Conservation (phyloP, 2,797 vertebrate species). For the Muraenolepis orangiensis region DNA sequence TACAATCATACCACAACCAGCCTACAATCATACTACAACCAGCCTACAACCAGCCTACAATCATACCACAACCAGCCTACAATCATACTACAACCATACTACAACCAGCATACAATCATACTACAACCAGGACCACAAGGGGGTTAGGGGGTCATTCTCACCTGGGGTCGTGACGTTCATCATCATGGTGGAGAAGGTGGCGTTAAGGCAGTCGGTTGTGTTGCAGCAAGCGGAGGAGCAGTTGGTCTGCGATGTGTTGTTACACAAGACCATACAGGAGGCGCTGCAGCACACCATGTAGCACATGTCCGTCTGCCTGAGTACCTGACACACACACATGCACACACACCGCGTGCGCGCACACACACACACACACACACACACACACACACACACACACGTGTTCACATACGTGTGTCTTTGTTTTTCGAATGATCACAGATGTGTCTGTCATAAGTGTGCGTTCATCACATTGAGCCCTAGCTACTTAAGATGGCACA, state of each 20-base stretch:
- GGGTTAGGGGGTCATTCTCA: slow-evolving; percentile 24
- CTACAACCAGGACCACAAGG: not conserved
- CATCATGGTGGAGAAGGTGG: slow-evolving; percentile 59
- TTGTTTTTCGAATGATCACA: not conserved
- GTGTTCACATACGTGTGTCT: not conserved
- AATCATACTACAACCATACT: not conserved
- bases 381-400: too few relatives aligned
- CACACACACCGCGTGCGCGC: too few relatives aligned
- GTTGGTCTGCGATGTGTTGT: slow-evolving; percentile 28
- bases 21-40: not conserved
- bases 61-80: not conserved
- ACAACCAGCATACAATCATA: not conserved
- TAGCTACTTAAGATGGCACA: not conserved
- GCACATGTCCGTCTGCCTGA: slow-evolving; percentile 41
- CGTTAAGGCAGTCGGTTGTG: slow-evolving; percentile 65
- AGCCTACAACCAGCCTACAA: not conserved
- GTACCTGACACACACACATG: slow-evolving; percentile 61
- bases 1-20: too few relatives aligned
- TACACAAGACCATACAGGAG: slow-evolving; percentile 48
- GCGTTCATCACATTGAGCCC: not conserved
- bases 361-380: slow-evolving; percentile 5
- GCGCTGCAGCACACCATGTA: slow-evolving; percentile 67
- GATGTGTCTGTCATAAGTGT: not conserved
- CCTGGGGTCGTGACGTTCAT: slow-evolving; percentile 42
- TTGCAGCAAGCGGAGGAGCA: slow-evolving; percentile 74